Base-by-base conservation (phyloP, 2,797 vertebrate species). In the Spea hammondii region DNA sequence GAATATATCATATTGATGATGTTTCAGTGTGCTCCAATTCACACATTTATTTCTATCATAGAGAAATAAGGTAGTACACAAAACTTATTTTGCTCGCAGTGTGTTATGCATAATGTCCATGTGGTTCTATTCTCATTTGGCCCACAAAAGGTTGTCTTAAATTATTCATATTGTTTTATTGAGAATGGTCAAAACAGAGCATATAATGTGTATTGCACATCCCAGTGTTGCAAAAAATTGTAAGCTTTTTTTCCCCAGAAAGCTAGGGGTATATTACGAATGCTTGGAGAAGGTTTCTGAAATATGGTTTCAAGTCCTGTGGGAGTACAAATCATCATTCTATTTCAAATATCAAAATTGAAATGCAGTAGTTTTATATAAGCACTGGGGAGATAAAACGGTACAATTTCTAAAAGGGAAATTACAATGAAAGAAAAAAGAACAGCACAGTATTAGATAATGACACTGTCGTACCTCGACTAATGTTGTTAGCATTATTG, bases 151-250 rank as follows among this genome's bases (percentile, higher is more conserved):
- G 53, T 47, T 65, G 69, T 73, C 70, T 66, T 79, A 73, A 65
- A 79, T 79, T 70, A 74, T 69, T 79, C 71, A 79, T 79, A 68
- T 68, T 51, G 70, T 73, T 79, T 79, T 79, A 73, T 79, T 79
- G 66, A 69, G 71, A 73, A 79, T 79, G 47, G 73, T 71, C 72
- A 79, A 67, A 66, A 79, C 65, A 79, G 51, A 57, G 12, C 60
- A 78, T 65, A 78, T 72, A 78, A 59, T 54, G 46, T 49, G 65
- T 67, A 45, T 65, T 68, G 53, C 71, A 50, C 51, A 66, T 48
- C 54, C 48, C 57, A 74, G 67, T 68, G 32, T 50, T 47, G 47
- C 64, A 68, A 51, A 64, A 32, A 32, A 79, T 32, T 32, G 32
- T 32, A 32, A 32, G 32, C 32, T 32, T 32, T 32, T 32, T 32